phyloP scores from a whole-genome alignment of 1,140 invertebrate genomes.

The Nasonia giraulti region DNA sequence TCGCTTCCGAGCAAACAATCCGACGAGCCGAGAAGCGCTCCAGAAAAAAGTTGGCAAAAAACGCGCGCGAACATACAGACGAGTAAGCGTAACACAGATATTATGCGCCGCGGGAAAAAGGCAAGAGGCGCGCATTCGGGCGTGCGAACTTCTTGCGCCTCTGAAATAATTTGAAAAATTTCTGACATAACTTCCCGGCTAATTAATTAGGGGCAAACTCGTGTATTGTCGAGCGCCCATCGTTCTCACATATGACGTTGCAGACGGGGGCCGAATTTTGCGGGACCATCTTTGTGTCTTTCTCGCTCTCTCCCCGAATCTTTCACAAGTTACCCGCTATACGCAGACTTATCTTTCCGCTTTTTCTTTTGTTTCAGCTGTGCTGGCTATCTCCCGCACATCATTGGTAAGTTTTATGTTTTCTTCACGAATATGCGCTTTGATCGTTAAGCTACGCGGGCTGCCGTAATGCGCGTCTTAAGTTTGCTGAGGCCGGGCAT shows the following conservation, averaged over 20 bases:
- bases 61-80: background rate
- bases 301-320: conserved; percentile 8
- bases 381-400: conserved; percentile 66
- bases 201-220: conserved; percentile 66
- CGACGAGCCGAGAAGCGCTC: background rate
- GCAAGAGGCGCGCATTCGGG: background rate
- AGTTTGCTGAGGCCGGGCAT: background rate
- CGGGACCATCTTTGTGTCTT: background rate
- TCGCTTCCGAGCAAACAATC: background rate
- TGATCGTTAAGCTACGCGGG: conserved; percentile 18
- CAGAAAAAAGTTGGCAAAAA: conserved; percentile 9
- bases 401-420: conserved; percentile 66
- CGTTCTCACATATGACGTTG: conserved; percentile 16
- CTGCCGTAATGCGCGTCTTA: background rate
- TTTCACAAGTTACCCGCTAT: conserved; percentile 18
- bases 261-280: conserved; percentile 24
- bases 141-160: conserved; percentile 62
- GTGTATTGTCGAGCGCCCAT: conserved; percentile 13
- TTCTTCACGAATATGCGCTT: conserved; percentile 20
- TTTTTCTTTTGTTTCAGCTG: conserved; percentile 67
- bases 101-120: conserved; percentile 42
- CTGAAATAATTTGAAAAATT: conserved; percentile 67
- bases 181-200: conserved; percentile 72
- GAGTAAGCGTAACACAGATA: conserved; percentile 38
- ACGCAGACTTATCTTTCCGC: conserved; percentile 25